A percentile compares a stretch with the other conserved stretches of the same genome.
These are phyloP conservation scores for Dipodomys ordii DNA, from an alignment of 2,113 vertebrate genomes.

Conservation along the genomic window DNA sequence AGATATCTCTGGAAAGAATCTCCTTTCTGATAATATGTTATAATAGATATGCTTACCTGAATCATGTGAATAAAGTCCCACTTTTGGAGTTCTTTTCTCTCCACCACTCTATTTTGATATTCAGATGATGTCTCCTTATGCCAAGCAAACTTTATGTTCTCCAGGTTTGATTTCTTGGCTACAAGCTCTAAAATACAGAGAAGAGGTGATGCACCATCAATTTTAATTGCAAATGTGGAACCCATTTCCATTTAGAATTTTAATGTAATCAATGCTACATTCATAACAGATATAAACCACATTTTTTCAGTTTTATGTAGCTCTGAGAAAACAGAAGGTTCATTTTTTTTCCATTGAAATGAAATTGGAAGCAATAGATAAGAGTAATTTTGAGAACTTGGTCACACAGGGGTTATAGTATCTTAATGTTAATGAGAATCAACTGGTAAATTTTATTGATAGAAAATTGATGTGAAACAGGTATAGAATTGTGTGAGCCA, in stretches of 20 bases:
- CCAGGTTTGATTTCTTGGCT: slow-evolving; percentile 88
- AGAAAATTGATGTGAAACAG: not conserved
- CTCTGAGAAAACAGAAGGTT: slow-evolving; percentile 39
- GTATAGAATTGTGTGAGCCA: not conserved
- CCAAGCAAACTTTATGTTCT: slow-evolving; percentile 93
- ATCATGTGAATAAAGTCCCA: slow-evolving; percentile 98
- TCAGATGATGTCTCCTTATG: slow-evolving; percentile 92
- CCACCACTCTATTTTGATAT: slow-evolving; percentile 91
- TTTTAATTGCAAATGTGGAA: slow-evolving; percentile 83
- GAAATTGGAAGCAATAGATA: slow-evolving; percentile 47
- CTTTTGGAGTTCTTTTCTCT: slow-evolving; percentile 88
- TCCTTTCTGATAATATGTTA: slow-evolving; percentile 59
- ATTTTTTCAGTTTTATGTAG: slow-evolving; percentile 65
- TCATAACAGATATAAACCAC: slow-evolving; percentile 60
- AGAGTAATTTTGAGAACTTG: slow-evolving; percentile 41
- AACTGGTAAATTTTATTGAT: slow-evolving; percentile 37
- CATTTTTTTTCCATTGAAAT: slow-evolving; percentile 18
- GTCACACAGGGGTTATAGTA: not conserved
- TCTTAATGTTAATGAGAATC: not conserved
- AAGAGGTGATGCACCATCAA: slow-evolving; percentile 69
- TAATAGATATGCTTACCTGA: slow-evolving; percentile 89
- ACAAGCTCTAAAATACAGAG: slow-evolving; percentile 88
- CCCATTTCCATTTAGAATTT: slow-evolving; percentile 76
- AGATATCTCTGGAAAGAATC: not conserved
- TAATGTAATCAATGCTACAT: slow-evolving; percentile 76